phyloP scores from a whole-genome alignment of 1,140 invertebrate species.

The Bactericera cockerelli region DNA sequence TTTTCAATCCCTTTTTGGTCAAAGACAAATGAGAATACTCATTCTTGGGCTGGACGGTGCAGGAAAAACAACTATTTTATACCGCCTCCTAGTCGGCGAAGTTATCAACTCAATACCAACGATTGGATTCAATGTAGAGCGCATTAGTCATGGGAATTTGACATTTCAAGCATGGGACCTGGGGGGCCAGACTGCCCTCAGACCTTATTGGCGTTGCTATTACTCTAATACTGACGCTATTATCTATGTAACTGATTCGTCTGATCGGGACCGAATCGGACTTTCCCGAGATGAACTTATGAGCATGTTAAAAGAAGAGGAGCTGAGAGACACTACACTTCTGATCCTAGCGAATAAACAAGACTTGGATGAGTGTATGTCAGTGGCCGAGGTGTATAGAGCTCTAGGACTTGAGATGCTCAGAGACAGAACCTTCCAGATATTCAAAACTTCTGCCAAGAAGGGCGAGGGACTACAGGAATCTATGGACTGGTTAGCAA shows the following conservation, averaged over 20 bases:
- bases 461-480: slow-evolving; percentile 97
- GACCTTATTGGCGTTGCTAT: slow-evolving; percentile 99
- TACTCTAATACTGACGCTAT: slow-evolving; percentile 99
- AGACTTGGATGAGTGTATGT: slow-evolving; percentile 93
- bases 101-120: slow-evolving; percentile 99
- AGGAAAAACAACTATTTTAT: slow-evolving; percentile 97
- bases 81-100: slow-evolving; percentile 94
- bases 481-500: slow-evolving; percentile 97
- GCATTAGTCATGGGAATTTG: slow-evolving; percentile 90
- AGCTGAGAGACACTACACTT: slow-evolving; percentile 84
- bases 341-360: slow-evolving; percentile 99
- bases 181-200: slow-evolving; percentile 93
- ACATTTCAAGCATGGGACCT: slow-evolving; percentile 98
- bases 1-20: slow-evolving; percentile 81
- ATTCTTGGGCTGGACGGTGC: slow-evolving; percentile 95
- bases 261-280: slow-evolving; percentile 94
- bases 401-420: slow-evolving; percentile 85
- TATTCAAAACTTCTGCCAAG: slow-evolving; percentile 97
- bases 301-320: slow-evolving; percentile 96
- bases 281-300: slow-evolving; percentile 97
- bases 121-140: slow-evolving; percentile 95
- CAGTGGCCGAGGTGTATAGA: slow-evolving; percentile 90
- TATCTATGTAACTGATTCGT: slow-evolving; percentile 98
- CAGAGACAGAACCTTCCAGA: slow-evolving; percentile 97
- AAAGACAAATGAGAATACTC: slow-evolving; percentile 91